Evolutionary conservation across 2,888 invertebrate species (phyloP).

Genomic region (Apocheima hispidaria): DNA sequence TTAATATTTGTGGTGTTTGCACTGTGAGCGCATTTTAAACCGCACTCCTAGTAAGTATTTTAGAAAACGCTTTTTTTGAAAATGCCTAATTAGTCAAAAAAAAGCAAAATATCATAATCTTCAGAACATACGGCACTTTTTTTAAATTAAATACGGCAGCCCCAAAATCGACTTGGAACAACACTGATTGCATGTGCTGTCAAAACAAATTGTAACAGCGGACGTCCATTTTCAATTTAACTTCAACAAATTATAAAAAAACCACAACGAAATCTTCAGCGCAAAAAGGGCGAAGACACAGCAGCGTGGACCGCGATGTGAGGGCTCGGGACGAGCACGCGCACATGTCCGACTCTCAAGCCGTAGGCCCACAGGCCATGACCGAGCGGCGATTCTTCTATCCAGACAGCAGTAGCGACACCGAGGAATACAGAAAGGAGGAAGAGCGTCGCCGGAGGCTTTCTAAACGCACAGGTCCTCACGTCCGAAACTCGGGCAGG

Average conservation of each 20-base stretch:
- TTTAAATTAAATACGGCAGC: no score
- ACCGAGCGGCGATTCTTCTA: constrained; percentile 78
- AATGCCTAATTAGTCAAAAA: no score
- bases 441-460: constrained; percentile 89
- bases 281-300: constrained; percentile 51
- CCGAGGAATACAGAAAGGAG: constrained; percentile 91
- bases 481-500: constrained; percentile 58
- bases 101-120: no score
- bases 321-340: constrained; percentile 73
- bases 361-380: constrained; percentile 75
- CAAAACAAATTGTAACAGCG: no score
- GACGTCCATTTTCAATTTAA: background rate
- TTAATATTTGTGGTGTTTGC: no score
- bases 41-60: no score
- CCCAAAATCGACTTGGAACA: no score
- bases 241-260: constrained; percentile 33
- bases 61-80: no score
- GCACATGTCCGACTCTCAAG: constrained; percentile 78
- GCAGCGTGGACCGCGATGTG: constrained; percentile 73
- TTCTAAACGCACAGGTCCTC: constrained; percentile 76
- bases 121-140: no score
- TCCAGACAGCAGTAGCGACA: constrained; percentile 93
- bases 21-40: no score
- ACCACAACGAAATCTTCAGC: constrained; percentile 38
- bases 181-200: no score